phyloP scores from a whole-genome alignment of 2,797 vertebrate species.

The Cheirogaleus major region DNA sequence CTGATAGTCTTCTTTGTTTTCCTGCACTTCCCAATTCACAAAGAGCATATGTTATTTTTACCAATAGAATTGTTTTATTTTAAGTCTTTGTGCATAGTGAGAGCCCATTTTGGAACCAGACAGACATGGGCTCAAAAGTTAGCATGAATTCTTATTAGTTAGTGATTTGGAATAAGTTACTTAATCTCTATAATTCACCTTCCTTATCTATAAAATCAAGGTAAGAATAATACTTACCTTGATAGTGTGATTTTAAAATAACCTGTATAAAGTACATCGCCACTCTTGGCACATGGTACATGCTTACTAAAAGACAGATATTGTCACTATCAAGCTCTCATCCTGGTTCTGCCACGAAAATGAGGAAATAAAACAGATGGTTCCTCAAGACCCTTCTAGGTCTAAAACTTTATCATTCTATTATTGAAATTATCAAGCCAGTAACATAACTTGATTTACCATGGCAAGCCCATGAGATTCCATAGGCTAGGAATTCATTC shows the following conservation, averaged over 20 bases:
- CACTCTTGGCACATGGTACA: not conserved
- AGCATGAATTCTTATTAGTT: not conserved
- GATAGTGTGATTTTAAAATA: not conserved
- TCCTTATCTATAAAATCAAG: not conserved
- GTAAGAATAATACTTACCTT: not conserved
- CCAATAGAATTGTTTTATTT: not conserved
- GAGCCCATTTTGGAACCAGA: not conserved
- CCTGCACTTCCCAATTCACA: not conserved
- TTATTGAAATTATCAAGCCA: not conserved
- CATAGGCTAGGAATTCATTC: not conserved
- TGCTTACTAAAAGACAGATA: not conserved
- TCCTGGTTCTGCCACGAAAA: not conserved
- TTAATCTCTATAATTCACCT: not conserved
- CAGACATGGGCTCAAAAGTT: not conserved
- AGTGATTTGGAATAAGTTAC: not conserved
- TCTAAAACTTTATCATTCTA: not conserved
- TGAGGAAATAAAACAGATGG: not conserved
- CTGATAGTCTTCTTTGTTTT: not conserved
- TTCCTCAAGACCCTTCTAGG: not conserved
- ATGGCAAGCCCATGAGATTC: not conserved
- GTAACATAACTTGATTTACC: not conserved
- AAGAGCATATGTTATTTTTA: conserved; percentile 4
- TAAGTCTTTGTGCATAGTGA: not conserved
- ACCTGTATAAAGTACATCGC: not conserved
- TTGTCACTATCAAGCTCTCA: not conserved